Percentiles rank a stretch among this genome's conserved stretches.
Evolutionary conservation across 2,888 invertebrate species (phyloP).

Genomic region (Cephus spinipes): DNA sequence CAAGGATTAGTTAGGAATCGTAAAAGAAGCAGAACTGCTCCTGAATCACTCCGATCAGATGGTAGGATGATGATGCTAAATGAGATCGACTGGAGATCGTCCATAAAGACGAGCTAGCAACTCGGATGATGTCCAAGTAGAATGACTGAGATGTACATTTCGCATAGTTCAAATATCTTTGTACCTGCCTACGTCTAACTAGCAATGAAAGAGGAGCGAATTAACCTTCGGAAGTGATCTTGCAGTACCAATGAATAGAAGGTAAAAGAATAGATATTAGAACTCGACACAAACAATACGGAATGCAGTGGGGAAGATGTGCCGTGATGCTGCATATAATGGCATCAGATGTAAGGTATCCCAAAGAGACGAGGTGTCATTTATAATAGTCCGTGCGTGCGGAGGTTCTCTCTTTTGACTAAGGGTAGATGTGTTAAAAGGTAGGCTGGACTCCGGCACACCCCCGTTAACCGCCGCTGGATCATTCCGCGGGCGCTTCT

Average conservation of each 20-base stretch:
- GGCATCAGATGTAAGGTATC: not conserved
- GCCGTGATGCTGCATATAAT: slow-evolving; percentile 7
- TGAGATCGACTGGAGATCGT: not conserved
- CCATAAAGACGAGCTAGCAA: not conserved
- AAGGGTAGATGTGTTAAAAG: slow-evolving; percentile 62
- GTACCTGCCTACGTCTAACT: not conserved
- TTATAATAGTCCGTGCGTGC: slow-evolving; percentile 61
- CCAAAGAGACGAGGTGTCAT: slow-evolving; percentile 47
- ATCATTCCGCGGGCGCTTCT: slow-evolving; percentile 52
- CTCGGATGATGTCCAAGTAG: not conserved
- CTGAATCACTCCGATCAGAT: not conserved
- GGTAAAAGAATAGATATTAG: not conserved
- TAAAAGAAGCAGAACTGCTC: not conserved
- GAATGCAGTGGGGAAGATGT: not conserved
- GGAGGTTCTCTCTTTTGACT: slow-evolving; percentile 31
- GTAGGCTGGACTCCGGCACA: slow-evolving; percentile 64
- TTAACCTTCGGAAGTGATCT: not conserved
- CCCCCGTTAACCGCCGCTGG: slow-evolving; percentile 61
- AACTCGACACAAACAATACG: not conserved
- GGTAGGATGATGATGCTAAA: not conserved
- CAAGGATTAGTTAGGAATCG: not conserved
- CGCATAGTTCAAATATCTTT: not conserved
- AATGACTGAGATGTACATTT: not conserved
- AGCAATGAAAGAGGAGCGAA: not conserved
- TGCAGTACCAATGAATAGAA: not conserved